Percentiles rank a stretch among this genome's conserved stretches.
These are phyloP conservation scores for Iselma pallidipennis DNA, from an alignment of 2,888 invertebrate genomes.

Conservation along the genomic window DNA sequence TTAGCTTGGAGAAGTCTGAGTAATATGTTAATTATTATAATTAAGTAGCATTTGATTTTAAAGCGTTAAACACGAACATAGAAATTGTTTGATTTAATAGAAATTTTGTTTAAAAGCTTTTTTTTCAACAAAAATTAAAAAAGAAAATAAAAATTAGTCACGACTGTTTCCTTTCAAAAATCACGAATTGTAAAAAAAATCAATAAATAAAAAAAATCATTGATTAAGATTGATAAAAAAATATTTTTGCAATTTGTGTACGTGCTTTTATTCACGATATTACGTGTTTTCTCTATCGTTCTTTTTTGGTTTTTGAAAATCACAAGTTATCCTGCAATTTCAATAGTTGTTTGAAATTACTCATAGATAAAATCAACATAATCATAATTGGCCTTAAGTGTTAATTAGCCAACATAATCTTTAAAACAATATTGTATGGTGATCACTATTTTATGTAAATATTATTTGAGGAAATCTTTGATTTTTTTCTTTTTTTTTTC, in stretches of 20 bases:
- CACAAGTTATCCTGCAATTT: neutral
- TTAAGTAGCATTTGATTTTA: neutral
- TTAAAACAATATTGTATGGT: neutral
- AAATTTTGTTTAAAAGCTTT: neutral
- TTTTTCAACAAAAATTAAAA: too few relatives aligned
- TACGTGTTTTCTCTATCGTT: neutral
- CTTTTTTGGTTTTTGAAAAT: neutral
- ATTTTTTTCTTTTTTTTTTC: neutral
- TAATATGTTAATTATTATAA: conserved; percentile 10
- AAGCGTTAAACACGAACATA: neutral
- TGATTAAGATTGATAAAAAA: neutral
- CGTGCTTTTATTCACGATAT: neutral
- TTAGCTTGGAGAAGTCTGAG: neutral
- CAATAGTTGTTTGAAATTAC: neutral
- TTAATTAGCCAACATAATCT: neutral
- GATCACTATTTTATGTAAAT: neutral
- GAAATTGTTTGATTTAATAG: conserved; percentile 5
- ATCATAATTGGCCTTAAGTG: neutral
- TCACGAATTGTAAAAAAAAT: neutral
- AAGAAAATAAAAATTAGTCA: neutral
- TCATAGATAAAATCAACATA: neutral
- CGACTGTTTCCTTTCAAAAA: neutral
- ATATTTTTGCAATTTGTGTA: neutral
- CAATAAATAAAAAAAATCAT: neutral
- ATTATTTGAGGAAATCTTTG: neutral